These are phyloP conservation scores for Hippopotamyrus pictus DNA, from an alignment of 2,797 vertebrate species.

Conservation along the genomic window DNA sequence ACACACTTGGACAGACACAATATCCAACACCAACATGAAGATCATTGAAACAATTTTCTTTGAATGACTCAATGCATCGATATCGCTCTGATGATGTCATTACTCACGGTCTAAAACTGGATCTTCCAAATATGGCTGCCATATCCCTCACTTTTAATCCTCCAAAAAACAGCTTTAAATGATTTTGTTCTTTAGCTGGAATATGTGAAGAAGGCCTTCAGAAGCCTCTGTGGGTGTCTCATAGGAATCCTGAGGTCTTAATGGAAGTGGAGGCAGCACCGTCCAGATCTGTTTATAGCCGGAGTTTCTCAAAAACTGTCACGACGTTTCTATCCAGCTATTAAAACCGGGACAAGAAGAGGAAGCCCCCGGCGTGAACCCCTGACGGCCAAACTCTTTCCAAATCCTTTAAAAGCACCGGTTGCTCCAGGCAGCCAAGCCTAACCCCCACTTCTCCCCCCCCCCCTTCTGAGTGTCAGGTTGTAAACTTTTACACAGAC, in stretches of 20 bases:
- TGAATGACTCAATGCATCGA: background rate
- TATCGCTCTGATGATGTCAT: background rate
- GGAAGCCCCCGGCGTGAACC: background rate
- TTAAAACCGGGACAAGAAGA: background rate
- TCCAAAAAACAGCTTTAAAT: background rate
- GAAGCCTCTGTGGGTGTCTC: background rate
- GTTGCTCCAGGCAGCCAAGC: background rate
- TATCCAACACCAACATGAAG: background rate
- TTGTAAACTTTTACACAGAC: background rate
- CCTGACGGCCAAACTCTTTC: background rate
- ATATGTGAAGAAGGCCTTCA: background rate
- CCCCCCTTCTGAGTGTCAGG: background rate
- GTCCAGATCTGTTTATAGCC: background rate
- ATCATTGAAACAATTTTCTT: background rate
- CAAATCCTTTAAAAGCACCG: background rate
- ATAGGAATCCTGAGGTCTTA: background rate
- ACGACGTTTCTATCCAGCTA: background rate
- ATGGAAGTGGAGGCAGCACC: background rate
- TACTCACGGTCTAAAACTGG: background rate
- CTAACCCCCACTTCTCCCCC: too few relatives aligned
- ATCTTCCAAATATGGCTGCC: background rate
- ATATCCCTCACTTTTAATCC: background rate
- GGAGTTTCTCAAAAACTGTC: constrained; percentile 11
- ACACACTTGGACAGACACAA: background rate
- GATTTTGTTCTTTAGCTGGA: background rate